phyloP scores from a whole-genome alignment of 2,888 invertebrate genomes.

The Oasisia sp. region DNA sequence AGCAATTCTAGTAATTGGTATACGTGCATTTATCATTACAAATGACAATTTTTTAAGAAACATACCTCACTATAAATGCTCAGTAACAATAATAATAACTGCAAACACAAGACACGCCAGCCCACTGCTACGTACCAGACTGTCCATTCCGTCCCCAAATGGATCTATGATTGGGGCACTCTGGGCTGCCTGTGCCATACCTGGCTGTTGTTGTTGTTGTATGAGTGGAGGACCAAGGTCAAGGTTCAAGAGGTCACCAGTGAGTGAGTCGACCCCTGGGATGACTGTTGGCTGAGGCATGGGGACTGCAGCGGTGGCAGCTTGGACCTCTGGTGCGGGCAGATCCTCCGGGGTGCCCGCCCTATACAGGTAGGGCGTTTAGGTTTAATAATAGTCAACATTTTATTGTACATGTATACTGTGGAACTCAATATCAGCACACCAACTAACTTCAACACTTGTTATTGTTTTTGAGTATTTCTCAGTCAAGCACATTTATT shows the following conservation, averaged over 20 bases:
- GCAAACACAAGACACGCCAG: not conserved
- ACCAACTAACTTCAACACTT: too few relatives aligned
- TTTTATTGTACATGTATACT: not conserved
- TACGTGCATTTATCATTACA: not conserved
- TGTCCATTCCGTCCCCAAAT: constrained; percentile 70
- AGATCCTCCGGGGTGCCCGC: constrained; percentile 36
- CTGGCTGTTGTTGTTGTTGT: constrained; percentile 60
- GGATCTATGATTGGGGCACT: constrained; percentile 76
- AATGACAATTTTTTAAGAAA: not conserved
- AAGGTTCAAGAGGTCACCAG: constrained; percentile 96
- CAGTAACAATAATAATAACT: not conserved
- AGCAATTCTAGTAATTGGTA: too few relatives aligned
- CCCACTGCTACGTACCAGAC: constrained; percentile 72
- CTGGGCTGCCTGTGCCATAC: constrained; percentile 61
- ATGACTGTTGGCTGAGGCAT: constrained; percentile 71
- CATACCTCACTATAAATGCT: not conserved
- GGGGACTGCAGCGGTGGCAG: constrained; percentile 41
- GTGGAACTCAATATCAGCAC: too few relatives aligned
- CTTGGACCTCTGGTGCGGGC: constrained; percentile 44
- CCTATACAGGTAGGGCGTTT: not conserved
- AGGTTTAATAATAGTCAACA: not conserved
- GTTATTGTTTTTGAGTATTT: too few relatives aligned
- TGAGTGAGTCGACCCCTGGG: constrained; percentile 87
- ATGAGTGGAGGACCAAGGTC: constrained; percentile 79
- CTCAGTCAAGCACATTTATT: too few relatives aligned